phyloP scores from a whole-genome alignment of 1,140 invertebrate species.

The Caerostris darwini region DNA sequence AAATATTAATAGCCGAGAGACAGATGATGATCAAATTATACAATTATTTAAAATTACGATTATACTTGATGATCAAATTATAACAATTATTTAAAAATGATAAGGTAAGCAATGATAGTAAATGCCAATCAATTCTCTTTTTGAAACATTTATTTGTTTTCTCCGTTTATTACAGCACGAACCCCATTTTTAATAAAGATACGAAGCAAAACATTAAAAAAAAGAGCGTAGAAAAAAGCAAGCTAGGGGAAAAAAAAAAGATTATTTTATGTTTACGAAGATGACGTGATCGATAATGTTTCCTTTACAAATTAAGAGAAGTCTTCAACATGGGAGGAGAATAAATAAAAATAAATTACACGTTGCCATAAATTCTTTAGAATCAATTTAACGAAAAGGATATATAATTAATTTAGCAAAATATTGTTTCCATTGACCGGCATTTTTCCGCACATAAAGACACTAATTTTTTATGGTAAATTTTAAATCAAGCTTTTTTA shows the following conservation, averaged over 20 bases:
- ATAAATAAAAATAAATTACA: conserved; percentile 59
- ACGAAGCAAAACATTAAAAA: neutral
- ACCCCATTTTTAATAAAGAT: conserved; percentile 11
- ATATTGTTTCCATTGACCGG: conserved; percentile 67
- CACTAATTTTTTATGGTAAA: neutral
- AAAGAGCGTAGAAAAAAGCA: too few species aligned
- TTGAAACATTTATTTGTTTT: neutral
- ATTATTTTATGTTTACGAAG: conserved; percentile 17
- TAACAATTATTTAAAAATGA: neutral
- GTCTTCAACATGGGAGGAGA: neutral
- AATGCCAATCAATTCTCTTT: neutral
- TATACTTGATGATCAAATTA: neutral
- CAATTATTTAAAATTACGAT: too few species aligned
- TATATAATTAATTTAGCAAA: conserved; percentile 67
- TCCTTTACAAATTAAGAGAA: conserved; percentile 57
- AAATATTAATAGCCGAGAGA: too few species aligned
- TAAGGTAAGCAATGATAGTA: neutral
- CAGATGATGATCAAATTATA: too few species aligned
- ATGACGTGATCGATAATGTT: conserved; percentile 69
- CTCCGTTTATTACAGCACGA: neutral
- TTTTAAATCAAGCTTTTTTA: conserved; percentile 13
- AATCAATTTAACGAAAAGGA: conserved; percentile 61
- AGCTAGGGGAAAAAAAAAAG: too few species aligned
- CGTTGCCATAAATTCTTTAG: neutral
- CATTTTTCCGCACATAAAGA: conserved; percentile 39